Conservation (phyloP, 2,113 vertebrate genomes). For the Macaca mulatta region DNA sequence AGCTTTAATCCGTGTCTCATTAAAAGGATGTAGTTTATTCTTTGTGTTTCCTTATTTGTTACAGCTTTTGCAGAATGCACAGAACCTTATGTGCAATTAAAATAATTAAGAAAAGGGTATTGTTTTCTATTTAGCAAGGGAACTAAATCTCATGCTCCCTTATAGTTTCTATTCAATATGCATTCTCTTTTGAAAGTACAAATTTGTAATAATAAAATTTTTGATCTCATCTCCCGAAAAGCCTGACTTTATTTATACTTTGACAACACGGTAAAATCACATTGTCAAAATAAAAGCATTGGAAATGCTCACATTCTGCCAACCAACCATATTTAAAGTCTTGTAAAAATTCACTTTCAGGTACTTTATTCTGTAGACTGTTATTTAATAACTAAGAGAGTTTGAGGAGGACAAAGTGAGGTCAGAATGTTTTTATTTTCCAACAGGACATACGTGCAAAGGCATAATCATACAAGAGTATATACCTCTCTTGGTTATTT, state of each 20-base stretch:
- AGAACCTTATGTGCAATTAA: background rate
- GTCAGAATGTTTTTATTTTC: background rate
- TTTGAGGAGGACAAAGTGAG: background rate
- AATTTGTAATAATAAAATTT: conserved; percentile 35
- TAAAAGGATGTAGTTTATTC: background rate
- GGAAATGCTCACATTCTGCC: background rate
- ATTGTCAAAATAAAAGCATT: background rate
- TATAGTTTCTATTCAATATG: background rate
- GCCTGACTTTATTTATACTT: background rate
- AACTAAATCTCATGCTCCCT: background rate
- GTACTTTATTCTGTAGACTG: background rate
- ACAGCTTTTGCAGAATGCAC: background rate
- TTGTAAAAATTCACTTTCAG: background rate
- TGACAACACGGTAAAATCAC: background rate
- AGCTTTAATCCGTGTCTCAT: background rate
- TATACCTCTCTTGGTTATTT: background rate
- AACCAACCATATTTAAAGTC: background rate
- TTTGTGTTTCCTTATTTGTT: background rate
- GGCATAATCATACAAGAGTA: background rate
- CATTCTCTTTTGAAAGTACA: conserved; percentile 19
- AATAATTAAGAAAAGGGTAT: background rate
- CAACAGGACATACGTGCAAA: background rate
- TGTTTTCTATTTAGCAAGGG: conserved; percentile 11
- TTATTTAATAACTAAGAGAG: background rate
- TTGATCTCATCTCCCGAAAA: conserved; percentile 28